phyloP scores from a whole-genome alignment of 2,113 vertebrate species.

The Chaetops frenatus region DNA sequence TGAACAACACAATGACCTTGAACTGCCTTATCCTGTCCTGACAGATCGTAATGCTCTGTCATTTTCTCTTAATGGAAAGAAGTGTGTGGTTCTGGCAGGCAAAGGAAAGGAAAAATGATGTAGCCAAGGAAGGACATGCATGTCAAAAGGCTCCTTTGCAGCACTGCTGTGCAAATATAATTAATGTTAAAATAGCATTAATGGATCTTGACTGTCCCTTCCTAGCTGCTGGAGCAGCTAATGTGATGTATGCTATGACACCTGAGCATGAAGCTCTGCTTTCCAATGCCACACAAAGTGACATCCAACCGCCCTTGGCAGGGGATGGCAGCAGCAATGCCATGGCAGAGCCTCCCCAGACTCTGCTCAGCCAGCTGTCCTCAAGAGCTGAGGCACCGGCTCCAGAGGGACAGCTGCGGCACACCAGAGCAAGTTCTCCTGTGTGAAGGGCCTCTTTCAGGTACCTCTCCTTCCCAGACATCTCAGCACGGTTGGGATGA shows the following conservation, averaged over 20 bases:
- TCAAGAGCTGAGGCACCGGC: rapidly evolving
- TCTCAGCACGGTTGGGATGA: neutral
- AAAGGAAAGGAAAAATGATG: neutral
- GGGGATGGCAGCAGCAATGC: neutral
- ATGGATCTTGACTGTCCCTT: neutral
- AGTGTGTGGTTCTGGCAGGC: neutral
- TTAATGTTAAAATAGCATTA: neutral
- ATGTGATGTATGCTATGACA: neutral
- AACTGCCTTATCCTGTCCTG: neutral
- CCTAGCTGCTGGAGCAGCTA: neutral
- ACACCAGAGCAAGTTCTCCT: neutral
- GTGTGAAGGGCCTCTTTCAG: neutral
- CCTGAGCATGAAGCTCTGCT: neutral
- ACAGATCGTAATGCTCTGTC: neutral
- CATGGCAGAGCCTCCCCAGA: rapidly evolving
- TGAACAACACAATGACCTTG: neutral
- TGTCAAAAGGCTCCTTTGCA: neutral
- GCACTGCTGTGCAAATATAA: neutral
- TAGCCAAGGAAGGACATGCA: neutral
- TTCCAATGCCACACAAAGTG: neutral
- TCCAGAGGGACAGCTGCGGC: neutral
- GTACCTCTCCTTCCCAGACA: neutral
- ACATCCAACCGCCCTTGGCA: rapidly evolving
- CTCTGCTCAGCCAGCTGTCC: neutral
- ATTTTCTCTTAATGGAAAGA: neutral